Conservation (phyloP, 2,888 invertebrate genomes). For the Melanchra persicariae region DNA sequence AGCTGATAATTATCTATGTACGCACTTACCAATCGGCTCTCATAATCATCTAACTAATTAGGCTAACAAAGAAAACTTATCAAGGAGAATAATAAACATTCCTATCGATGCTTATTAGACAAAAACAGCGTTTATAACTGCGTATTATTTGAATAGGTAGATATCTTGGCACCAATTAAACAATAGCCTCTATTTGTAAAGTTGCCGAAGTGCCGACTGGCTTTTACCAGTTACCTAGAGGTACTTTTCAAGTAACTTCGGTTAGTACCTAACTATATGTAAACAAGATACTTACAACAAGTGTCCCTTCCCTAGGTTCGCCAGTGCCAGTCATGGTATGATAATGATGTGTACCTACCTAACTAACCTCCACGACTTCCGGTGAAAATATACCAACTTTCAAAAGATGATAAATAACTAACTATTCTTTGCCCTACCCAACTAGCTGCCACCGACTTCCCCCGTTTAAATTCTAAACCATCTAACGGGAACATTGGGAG, state of each 20-base stretch:
- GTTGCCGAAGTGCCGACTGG: too few relatives aligned
- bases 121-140: constrained; percentile 9
- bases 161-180: neutral
- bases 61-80: constrained; percentile 47
- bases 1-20: constrained; percentile 14
- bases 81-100: constrained; percentile 32
- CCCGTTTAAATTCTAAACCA: neutral
- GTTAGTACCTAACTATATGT: too few relatives aligned
- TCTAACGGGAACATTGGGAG: neutral
- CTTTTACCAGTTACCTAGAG: too few relatives aligned
- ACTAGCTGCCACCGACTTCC: too few relatives aligned
- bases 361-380: neutral
- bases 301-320: neutral
- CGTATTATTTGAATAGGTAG: neutral
- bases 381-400: too few relatives aligned
- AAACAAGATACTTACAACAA: neutral
- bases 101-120: neutral
- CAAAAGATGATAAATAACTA: too few relatives aligned
- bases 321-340: too few relatives aligned
- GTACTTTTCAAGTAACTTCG: too few relatives aligned
- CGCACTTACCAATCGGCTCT: constrained; percentile 27
- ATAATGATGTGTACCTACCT: too few relatives aligned
- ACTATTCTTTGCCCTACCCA: neutral
- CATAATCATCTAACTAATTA: constrained; percentile 53
- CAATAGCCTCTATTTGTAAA: neutral